A percentile compares a stretch with the other conserved stretches of the same genome.
Conservation (phyloP, 2,888 invertebrate species). For the Parapristionchus giblindavisi region DNA sequence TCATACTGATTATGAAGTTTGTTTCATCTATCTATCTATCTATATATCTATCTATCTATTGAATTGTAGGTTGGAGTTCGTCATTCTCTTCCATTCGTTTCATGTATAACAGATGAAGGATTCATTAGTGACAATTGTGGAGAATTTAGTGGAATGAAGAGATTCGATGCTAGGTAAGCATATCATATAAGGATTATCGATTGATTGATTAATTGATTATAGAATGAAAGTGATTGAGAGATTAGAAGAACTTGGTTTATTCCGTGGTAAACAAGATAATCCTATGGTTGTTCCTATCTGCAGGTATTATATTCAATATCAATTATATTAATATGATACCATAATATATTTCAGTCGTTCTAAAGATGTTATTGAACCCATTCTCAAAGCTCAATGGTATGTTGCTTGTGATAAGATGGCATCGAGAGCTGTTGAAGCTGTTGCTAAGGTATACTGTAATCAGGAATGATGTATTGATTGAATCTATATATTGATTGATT, state of each 20-base stretch:
- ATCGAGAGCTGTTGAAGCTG: conserved; percentile 79
- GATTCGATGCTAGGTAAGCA: conserved; percentile 51
- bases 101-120: conserved; percentile 91
- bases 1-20: conserved; percentile 91
- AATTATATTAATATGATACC: neutral
- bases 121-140: conserved; percentile 75
- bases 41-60: neutral
- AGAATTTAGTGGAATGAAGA: conserved; percentile 57
- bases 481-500: conserved; percentile 66
- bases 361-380: conserved; percentile 94
- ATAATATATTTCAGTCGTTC: conserved; percentile 79
- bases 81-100: conserved; percentile 85
- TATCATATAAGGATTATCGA: neutral
- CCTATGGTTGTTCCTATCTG: conserved; percentile 93
- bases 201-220: too few relatives aligned
- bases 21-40: neutral
- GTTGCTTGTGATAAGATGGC: conserved; percentile 87
- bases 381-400: conserved; percentile 97
- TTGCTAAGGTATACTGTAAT: conserved; percentile 44
- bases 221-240: conserved; percentile 78
- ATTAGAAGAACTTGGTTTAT: conserved; percentile 80
- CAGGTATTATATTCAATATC: conserved; percentile 69
- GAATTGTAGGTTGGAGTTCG: conserved; percentile 78
- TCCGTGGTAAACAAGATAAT: conserved; percentile 85
- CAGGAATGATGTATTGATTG: conserved; percentile 67